These are phyloP conservation scores for Microplitis manilae DNA, from an alignment of 2,888 invertebrate genomes.

Conservation along the genomic window DNA sequence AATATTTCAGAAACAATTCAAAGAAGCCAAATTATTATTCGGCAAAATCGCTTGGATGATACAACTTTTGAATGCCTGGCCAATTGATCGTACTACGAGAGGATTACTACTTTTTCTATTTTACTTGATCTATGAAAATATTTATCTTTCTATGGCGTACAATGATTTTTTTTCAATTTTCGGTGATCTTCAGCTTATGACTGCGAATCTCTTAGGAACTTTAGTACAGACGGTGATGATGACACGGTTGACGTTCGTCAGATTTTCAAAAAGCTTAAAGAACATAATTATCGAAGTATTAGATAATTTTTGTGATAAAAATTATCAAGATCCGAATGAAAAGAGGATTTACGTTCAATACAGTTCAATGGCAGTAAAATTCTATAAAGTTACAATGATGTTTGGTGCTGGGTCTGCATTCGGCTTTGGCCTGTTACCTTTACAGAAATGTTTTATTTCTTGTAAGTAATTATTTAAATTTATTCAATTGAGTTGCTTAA, in stretches of 20 bases:
- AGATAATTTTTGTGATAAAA: constrained; percentile 29
- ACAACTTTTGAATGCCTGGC: constrained; percentile 21
- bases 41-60: background rate
- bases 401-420: constrained; percentile 26
- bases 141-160: constrained; percentile 35
- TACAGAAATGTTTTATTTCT: constrained; percentile 40
- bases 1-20: constrained; percentile 14
- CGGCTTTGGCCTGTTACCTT: constrained; percentile 38
- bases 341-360: constrained; percentile 45
- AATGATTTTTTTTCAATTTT: constrained; percentile 35
- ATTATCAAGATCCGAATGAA: constrained; percentile 34
- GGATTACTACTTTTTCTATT: background rate
- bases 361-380: constrained; percentile 39
- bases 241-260: constrained; percentile 2
- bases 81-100: background rate
- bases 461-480: constrained; percentile 30
- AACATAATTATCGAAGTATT: constrained; percentile 10
- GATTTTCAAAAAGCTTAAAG: background rate
- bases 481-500: too few relatives aligned
- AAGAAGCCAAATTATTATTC: constrained; percentile 3
- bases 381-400: constrained; percentile 35
- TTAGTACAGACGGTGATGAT: background rate
- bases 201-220: constrained; percentile 28
- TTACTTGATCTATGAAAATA: constrained; percentile 32
- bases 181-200: constrained; percentile 24